These are phyloP conservation scores for Smittia aterrima DNA, from an alignment of 2,888 invertebrate genomes.

Conservation along the genomic window DNA sequence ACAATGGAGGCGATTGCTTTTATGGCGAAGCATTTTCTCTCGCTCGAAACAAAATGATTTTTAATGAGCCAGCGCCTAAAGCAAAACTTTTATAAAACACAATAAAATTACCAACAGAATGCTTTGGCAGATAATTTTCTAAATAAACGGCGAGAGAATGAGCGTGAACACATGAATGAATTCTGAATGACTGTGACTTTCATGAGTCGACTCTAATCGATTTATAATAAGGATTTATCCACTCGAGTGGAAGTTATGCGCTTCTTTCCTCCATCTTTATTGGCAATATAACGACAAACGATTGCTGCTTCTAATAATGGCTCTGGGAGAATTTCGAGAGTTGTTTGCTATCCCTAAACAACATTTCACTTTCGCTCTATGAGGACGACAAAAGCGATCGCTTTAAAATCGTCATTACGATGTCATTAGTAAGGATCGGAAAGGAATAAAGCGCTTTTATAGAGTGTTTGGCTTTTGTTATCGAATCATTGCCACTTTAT, in stretches of 20 bases:
- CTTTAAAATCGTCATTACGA: constrained; percentile 20
- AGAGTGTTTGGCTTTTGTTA: constrained; percentile 14
- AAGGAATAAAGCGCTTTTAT: background rate
- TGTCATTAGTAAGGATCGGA: constrained; percentile 12
- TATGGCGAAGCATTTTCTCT: background rate
- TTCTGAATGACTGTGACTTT: constrained; percentile 18
- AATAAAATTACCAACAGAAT: constrained; percentile 17
- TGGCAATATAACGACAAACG: constrained; percentile 13
- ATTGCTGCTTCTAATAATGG: constrained; percentile 14
- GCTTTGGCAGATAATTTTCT: constrained; percentile 20
- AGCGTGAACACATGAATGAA: constrained; percentile 30
- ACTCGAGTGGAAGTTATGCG: constrained; percentile 30
- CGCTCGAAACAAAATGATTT: background rate
- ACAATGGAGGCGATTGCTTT: background rate
- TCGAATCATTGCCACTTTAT: constrained; percentile 20
- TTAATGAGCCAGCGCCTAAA: background rate
- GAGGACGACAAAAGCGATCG: constrained; percentile 7
- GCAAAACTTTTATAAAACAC: constrained; percentile 17
- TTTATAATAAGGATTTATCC: constrained; percentile 30
- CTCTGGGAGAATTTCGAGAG: background rate
- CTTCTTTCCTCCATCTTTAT: constrained; percentile 17
- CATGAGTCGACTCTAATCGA: constrained; percentile 31
- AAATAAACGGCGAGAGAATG: constrained; percentile 13
- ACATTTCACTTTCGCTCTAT: background rate
- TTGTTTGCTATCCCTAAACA: background rate